Conservation (phyloP, 2,797 vertebrate species). For the Pantherophis alleghaniensis region DNA sequence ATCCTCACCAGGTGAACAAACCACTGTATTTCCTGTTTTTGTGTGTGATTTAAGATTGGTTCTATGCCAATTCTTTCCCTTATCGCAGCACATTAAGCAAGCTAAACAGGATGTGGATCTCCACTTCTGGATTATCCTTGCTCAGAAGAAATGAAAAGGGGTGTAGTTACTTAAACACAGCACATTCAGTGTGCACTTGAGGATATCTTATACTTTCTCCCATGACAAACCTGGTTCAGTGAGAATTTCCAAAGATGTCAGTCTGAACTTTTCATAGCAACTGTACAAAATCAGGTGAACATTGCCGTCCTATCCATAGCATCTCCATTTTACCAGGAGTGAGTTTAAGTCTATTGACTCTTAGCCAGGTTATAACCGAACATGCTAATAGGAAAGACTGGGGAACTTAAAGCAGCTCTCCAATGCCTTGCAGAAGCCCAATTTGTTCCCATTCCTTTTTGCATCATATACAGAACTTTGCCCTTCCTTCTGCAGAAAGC, state of each 20-base stretch:
- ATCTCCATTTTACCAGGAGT: not conserved
- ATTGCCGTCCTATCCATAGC: not conserved
- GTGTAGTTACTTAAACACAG: not conserved
- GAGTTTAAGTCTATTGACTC: not conserved
- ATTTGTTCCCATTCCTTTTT: not conserved
- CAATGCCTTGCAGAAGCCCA: not conserved
- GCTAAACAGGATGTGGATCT: not conserved
- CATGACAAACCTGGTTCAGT: not conserved
- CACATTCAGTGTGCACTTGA: not conserved
- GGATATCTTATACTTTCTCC: not conserved
- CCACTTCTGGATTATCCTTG: not conserved
- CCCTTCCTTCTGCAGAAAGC: slow-evolving; percentile 23
- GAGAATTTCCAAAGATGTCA: not conserved
- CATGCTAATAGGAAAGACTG: not conserved
- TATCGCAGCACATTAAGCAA: not conserved
- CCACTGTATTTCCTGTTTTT: not conserved
- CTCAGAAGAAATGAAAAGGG: not conserved
- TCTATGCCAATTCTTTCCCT: not conserved
- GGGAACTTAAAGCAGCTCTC: not conserved
- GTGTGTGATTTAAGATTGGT: not conserved
- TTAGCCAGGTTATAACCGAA: not conserved
- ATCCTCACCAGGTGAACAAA: not conserved
- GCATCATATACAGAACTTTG: not conserved
- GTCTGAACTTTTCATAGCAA: not conserved
- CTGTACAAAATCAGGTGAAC: not conserved